Base-by-base conservation (phyloP, 2,888 invertebrate species). In the Branchinecta sandiegonensis region DNA sequence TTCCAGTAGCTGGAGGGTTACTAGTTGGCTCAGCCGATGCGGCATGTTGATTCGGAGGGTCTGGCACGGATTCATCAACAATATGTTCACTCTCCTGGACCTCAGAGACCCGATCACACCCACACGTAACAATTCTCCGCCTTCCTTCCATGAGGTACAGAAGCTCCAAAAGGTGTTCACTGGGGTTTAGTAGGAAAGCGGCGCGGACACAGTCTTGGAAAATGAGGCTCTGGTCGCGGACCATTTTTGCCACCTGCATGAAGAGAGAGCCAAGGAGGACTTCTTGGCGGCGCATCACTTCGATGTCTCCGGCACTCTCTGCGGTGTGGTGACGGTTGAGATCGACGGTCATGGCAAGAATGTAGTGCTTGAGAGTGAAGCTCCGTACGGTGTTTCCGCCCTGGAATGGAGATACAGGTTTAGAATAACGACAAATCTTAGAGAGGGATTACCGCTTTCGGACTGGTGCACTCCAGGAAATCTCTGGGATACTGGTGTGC, bases 171-270 rank as follows among this genome's bases (percentile, higher is more conserved):
- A 56, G 63, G 23, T 78, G 77, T 48, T 80, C 78, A 9, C 86
- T 84, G 6, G 89, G 88, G 74, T 86, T 83, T 67, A 89, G 79
- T 65, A 87, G 87, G 79, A 89, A 89, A 1, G 88, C 86, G 0
- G 89, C 88, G 63, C 89, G 80, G 0, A 85, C 78, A 74, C 88
- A 88, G 78, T 89, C 89, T 72, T 84, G 81, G 66, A 83, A 82
- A 47, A 88, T 81, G 17, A 84, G 82, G 37, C 82, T 77, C 74
- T 86, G 84, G 68, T 80, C 80, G 37, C 81, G 78, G 50, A 88
- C 79, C 65, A 85, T 77, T 66, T 81, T 79, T 1, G 86, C 86
- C 65, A 89, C 78, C 72, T 84, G 82, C 9, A 84, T 78, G 77
- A 88, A 87, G 77, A 85, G 85, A 70, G 78, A 75, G 8, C 23